Evolutionary conservation across 2,113 vertebrate species (phyloP).

Genomic region (Penelope pileata): DNA sequence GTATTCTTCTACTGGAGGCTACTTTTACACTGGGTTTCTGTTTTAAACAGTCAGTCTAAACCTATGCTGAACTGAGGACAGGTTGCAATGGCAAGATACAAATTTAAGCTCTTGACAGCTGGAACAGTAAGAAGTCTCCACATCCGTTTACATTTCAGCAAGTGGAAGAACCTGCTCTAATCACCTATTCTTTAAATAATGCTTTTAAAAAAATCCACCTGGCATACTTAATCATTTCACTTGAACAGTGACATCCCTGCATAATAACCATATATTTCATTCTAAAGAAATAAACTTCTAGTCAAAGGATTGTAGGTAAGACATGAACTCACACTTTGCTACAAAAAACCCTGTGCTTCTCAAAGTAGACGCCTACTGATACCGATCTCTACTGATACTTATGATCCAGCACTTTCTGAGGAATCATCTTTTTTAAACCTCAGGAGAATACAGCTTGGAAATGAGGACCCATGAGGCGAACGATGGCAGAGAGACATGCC

Average conservation of each 20-base stretch:
- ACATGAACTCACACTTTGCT: neutral
- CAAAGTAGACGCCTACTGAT: neutral
- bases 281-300: neutral
- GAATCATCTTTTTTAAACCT: neutral
- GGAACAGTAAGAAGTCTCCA: neutral
- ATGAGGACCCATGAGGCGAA: neutral
- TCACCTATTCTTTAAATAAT: neutral
- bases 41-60: neutral
- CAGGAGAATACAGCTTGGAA: neutral
- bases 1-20: neutral
- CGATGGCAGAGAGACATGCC: rapidly evolving
- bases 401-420: neutral
- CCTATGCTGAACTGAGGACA: neutral
- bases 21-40: neutral
- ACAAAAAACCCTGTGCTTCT: neutral
- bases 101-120: neutral
- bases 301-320: neutral
- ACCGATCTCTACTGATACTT: neutral
- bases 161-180: neutral
- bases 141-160: neutral
- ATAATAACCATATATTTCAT: neutral
- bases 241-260: neutral
- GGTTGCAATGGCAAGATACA: neutral
- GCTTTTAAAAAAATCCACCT: neutral
- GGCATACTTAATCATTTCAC: neutral